Percentiles rank a stretch among this genome's conserved stretches.
Conservation (phyloP, 2,797 vertebrate genomes). For the Dicrostonyx torquatus region DNA sequence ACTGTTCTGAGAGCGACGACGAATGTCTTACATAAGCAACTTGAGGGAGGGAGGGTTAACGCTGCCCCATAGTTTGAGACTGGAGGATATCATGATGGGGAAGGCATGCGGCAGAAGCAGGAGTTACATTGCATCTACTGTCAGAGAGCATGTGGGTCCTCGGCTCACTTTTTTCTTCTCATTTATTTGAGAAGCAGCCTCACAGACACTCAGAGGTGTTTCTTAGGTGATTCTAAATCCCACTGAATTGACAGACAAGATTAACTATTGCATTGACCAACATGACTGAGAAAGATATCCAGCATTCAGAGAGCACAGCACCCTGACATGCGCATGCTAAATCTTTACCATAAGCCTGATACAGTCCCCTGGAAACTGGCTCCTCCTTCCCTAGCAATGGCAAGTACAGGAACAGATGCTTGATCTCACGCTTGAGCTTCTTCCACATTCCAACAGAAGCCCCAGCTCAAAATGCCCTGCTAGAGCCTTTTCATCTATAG, state of each 20-base stretch:
- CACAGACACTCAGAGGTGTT: background rate
- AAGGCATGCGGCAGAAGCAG: background rate
- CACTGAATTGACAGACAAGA: background rate
- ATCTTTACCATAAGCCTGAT: background rate
- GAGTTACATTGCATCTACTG: background rate
- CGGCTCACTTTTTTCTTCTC: background rate
- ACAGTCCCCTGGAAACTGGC: background rate
- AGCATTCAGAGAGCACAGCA: fast-evolving
- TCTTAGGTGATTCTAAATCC: background rate
- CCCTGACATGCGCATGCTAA: fast-evolving
- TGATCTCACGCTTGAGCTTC: background rate
- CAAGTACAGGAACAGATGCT: background rate
- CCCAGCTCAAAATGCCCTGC: background rate
- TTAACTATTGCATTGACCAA: too few species aligned
- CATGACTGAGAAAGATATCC: background rate
- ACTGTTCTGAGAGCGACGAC: background rate
- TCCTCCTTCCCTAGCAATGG: background rate
- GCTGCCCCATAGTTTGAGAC: background rate
- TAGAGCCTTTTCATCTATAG: background rate
- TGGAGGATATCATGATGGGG: background rate
- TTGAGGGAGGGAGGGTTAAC: background rate
- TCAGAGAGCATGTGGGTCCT: too few species aligned
- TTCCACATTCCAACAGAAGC: background rate
- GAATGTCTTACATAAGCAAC: background rate
- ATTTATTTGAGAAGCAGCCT: background rate